Conservation (phyloP, 2,888 invertebrate genomes). For the Papilio elwesi region DNA sequence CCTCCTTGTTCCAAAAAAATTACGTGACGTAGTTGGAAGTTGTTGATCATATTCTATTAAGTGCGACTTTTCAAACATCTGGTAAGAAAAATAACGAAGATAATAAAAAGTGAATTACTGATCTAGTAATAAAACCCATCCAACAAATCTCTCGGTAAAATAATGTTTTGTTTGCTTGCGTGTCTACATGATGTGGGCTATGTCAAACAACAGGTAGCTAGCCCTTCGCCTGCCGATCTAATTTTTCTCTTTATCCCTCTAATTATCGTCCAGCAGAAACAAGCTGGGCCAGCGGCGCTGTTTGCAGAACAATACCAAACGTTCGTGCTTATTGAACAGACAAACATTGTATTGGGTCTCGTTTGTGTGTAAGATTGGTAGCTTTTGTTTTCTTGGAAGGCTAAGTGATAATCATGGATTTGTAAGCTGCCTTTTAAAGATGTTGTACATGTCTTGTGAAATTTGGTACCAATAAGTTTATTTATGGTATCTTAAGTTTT, state of each 20-base stretch:
- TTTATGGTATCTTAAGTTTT: not conserved
- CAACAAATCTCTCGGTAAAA: conserved; percentile 1
- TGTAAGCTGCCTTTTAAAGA: conserved; percentile 31
- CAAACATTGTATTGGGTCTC: conserved; percentile 64
- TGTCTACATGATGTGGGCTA: conserved; percentile 18
- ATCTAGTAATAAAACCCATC: conserved; percentile 6
- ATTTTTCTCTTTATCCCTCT: conserved; percentile 68
- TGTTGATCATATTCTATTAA: no score
- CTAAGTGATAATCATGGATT: conserved; percentile 44
- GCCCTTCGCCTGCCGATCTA: conserved; percentile 54
- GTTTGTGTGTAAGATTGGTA: conserved; percentile 69
- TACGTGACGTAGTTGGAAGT: no score
- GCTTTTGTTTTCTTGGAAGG: conserved; percentile 64
- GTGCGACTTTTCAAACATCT: not conserved
- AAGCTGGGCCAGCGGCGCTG: conserved; percentile 48
- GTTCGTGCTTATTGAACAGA: conserved; percentile 53
- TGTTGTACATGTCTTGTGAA: not conserved
- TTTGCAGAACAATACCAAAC: conserved; percentile 61
- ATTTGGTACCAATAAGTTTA: not conserved
- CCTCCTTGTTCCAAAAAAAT: no score
- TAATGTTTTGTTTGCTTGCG: not conserved
- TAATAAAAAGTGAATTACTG: not conserved
- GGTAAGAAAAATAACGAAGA: not conserved
- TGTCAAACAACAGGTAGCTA: conserved; percentile 34
- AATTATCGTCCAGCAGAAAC: conserved; percentile 67